phyloP scores from a whole-genome alignment of 2,888 invertebrate species.

The Ormyrus rosae region DNA sequence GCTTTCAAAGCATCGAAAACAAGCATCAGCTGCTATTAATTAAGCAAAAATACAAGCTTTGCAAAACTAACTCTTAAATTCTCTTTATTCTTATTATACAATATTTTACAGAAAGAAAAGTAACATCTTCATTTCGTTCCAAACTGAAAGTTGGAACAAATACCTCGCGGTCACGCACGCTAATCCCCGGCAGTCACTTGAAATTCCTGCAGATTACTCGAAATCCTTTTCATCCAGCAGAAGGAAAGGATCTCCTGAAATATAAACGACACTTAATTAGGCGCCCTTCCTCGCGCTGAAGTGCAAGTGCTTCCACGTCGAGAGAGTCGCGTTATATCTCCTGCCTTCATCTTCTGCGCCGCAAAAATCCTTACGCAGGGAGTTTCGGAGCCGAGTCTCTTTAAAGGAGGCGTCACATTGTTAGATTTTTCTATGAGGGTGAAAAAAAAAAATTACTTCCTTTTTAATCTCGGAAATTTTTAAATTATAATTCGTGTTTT shows the following conservation, averaged over 20 bases:
- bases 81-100: not conserved
- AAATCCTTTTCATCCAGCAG: slow-evolving; percentile 34
- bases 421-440: not conserved
- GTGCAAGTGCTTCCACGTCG: slow-evolving; percentile 37
- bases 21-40: too few species aligned
- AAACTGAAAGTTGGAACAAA: not conserved
- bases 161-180: not conserved
- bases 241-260: slow-evolving; percentile 37
- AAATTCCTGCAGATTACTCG: not conserved
- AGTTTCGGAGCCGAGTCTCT: not conserved
- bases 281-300: slow-evolving; percentile 36
- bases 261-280: slow-evolving; percentile 54
- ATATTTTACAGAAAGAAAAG: not conserved
- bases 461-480: not conserved
- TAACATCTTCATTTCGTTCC: not conserved
- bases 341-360: slow-evolving; percentile 20
- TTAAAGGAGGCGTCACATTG: not conserved
- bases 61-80: too few species aligned
- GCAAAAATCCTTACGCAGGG: slow-evolving; percentile 29
- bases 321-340: slow-evolving; percentile 47
- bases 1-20: too few species aligned
- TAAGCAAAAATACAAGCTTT: too few species aligned
- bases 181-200: not conserved
- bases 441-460: not conserved
- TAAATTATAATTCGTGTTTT: too few species aligned